Percentiles rank a stretch among this genome's conserved stretches.
phyloP scores from a whole-genome alignment of 2,888 invertebrate genomes.

The Hirtodrosophila cameraria region DNA sequence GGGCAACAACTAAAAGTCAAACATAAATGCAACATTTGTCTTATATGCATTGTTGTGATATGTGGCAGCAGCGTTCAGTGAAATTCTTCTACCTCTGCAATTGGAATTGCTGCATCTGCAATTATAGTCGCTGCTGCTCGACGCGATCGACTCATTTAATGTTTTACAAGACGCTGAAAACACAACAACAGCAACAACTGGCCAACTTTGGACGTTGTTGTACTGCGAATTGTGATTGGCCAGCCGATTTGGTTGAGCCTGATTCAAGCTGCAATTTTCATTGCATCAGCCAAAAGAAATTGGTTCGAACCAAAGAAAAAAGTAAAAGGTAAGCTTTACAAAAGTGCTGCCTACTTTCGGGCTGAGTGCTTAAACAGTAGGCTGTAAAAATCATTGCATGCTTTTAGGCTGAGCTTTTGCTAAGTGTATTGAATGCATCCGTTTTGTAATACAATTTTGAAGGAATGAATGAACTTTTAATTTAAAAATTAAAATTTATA shows the following conservation, averaged over 20 bases:
- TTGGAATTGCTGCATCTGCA: conserved; percentile 76
- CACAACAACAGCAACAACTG: conserved; percentile 2
- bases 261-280: conserved; percentile 56
- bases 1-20: conserved; percentile 50
- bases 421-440: too few species aligned
- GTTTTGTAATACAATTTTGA: too few species aligned
- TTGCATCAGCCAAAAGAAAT: conserved; percentile 76
- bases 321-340: neutral
- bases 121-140: conserved; percentile 58
- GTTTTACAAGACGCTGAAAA: conserved; percentile 32
- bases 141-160: conserved; percentile 43
- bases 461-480: too few species aligned
- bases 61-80: conserved; percentile 51
- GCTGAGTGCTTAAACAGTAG: too few species aligned
- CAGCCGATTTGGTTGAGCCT: conserved; percentile 43
- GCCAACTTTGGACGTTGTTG: conserved; percentile 35
- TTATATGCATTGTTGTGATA: conserved; percentile 60
- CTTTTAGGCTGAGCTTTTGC: too few species aligned
- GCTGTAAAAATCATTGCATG: too few species aligned
- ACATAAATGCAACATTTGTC: conserved; percentile 53
- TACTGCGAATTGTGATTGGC: conserved; percentile 52
- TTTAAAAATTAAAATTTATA: too few species aligned
- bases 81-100: conserved; percentile 56
- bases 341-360: conserved; percentile 23
- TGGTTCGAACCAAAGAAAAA: neutral